Evolutionary conservation across 2,113 vertebrate species (phyloP).

Genomic region (Riparia riparia): DNA sequence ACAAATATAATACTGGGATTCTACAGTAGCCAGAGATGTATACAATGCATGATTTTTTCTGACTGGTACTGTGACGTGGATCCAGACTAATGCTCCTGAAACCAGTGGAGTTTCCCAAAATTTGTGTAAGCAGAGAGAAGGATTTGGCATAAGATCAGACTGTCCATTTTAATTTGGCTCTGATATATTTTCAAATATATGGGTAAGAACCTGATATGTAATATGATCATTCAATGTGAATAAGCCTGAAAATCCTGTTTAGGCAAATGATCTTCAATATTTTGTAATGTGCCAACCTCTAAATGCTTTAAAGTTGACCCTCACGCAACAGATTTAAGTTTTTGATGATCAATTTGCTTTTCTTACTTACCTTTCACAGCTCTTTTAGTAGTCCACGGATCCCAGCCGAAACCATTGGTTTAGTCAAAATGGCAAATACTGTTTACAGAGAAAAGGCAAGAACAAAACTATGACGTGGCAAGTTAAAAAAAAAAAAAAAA

Average conservation of each 20-base stretch:
- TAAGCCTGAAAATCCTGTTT: conserved; percentile 5
- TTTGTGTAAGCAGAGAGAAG: background rate
- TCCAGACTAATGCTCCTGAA: background rate
- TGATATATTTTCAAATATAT: conserved; percentile 4
- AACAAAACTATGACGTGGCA: background rate
- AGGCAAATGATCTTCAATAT: background rate
- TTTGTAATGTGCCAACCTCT: background rate
- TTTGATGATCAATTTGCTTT: background rate
- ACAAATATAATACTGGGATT: background rate
- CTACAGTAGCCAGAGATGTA: background rate
- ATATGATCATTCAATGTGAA: background rate
- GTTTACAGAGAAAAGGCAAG: conserved; percentile 4
- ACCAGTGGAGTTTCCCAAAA: background rate
- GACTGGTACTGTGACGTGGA: background rate
- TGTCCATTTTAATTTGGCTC: background rate
- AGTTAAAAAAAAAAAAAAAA: background rate
- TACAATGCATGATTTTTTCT: background rate
- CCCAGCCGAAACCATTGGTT: background rate
- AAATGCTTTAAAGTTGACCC: background rate
- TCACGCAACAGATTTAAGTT: background rate
- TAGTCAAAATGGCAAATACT: background rate
- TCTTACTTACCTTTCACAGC: conserved; percentile 3
- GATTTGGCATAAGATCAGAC: background rate
- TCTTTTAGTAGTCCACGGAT: background rate
- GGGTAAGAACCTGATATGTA: background rate